Evolutionary conservation across 2,113 vertebrate genomes (phyloP).

Genomic region (Xenotilapia longispinis): DNA sequence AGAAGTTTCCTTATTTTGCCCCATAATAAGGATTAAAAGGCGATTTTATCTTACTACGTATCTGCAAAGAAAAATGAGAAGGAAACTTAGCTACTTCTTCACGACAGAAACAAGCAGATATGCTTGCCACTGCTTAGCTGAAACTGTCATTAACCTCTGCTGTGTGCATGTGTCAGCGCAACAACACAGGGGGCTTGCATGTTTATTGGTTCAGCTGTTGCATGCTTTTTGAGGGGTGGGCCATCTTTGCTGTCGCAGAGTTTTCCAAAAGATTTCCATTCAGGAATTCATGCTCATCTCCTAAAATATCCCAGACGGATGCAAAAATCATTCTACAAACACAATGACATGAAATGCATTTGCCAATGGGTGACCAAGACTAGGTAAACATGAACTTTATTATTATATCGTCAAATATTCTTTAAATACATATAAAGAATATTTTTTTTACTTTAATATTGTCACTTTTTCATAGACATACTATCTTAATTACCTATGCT

Average conservation of each 20-base stretch:
- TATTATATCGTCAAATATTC: background rate
- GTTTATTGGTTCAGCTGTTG: background rate
- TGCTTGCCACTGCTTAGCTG: background rate
- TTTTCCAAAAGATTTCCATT: background rate
- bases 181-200: background rate
- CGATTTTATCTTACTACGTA: background rate
- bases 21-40: background rate
- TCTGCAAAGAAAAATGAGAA: background rate
- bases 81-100: background rate
- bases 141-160: background rate
- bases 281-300: background rate
- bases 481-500: background rate
- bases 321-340: background rate
- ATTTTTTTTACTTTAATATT: background rate
- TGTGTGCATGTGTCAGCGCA: background rate
- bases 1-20: background rate
- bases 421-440: background rate
- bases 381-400: background rate
- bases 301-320: background rate
- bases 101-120: background rate
- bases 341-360: background rate
- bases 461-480: background rate
- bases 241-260: background rate
- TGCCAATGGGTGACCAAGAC: background rate
- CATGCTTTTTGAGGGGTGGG: background rate